Base-by-base conservation (phyloP, 2,113 vertebrate species). In the Semnornis frantzii region DNA sequence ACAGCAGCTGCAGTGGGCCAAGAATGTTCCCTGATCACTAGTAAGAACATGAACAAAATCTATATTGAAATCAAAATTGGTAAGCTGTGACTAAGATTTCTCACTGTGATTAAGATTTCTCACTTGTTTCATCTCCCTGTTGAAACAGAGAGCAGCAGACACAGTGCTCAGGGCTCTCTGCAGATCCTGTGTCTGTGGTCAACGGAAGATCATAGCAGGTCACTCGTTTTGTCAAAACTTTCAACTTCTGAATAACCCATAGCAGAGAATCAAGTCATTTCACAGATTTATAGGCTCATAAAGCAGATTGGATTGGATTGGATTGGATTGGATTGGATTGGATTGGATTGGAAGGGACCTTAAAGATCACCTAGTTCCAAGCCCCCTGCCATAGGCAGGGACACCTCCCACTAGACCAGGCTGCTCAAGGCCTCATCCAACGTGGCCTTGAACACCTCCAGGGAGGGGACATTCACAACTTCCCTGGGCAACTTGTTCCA, bases 1-100 rank as follows among this genome's bases (percentile, higher is more conserved):
- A 78, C 34, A 88, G 73, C 85, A 94, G 90, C 91, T 94, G 83
- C 62, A 85, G 55, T 30, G 57, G 85, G 66, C 52, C 58, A 86
- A 88, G 71, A 86, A 79, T 54, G 44, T 77, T 91, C 68, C 37
- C 42, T 10, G 25, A 87, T 21, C 70, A 42, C 46, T 69, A 17
- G 50, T 37, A 76, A 65, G 59, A 89, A 76, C 24, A 59, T 33
- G 55, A 89, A 82, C 48, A 77, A 85, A 89, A 80, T 48, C 31
- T 71, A 68, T 59, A 82, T 65, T 82, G 71, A 79, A 85, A 80
- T 55, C 14, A 33, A 27, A 85, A 64, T 37, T 42, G 73, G 68
- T 33, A 69, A 31, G 54, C 54, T 83, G 46, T 69, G 78, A 81
- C 72, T 48, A 84, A 15, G n/a, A 68, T 60, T 54, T 81, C 33